A percentile compares a stretch with the other conserved stretches of the same genome.
These are phyloP conservation scores for Acanthosoma haemorrhoidale DNA, from an alignment of 2,888 invertebrate genomes.

Conservation along the genomic window DNA sequence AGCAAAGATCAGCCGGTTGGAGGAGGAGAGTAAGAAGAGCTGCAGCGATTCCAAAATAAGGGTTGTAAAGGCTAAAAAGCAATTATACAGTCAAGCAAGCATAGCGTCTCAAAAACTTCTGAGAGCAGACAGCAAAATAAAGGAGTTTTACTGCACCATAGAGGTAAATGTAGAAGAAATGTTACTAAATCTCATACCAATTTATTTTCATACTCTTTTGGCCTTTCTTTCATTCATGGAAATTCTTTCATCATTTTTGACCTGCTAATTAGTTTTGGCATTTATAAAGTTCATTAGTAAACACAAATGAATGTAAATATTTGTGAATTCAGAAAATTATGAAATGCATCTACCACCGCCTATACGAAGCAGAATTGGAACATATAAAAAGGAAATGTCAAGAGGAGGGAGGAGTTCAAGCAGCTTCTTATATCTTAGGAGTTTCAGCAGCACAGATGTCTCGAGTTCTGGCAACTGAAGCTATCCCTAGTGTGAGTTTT, in stretches of 20 bases:
- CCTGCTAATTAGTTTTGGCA: too few relatives aligned
- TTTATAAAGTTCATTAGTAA: too few relatives aligned
- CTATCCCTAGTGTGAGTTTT: constrained; percentile 16
- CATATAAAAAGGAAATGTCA: constrained; percentile 13
- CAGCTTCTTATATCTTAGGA: constrained; percentile 3
- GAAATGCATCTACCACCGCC: not conserved
- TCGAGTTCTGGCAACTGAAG: not conserved
- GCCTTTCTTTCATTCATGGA: not conserved
- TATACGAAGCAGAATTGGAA: constrained; percentile 14
- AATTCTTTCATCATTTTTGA: not conserved
- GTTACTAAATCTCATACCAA: too few relatives aligned
- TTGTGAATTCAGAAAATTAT: constrained; percentile 6
- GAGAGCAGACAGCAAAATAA: constrained; percentile 21
- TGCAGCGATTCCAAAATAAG: not conserved
- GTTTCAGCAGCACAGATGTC: constrained; percentile 11
- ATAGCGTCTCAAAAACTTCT: constrained; percentile 18
- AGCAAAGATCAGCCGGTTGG: not conserved
- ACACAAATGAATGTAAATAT: too few relatives aligned
- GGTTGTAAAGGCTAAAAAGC: constrained; percentile 13
- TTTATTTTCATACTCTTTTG: too few relatives aligned
- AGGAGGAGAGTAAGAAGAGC: not conserved
- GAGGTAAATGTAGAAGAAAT: constrained; percentile 15
- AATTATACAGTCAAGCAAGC: not conserved
- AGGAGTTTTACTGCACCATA: constrained; percentile 23
- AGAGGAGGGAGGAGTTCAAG: constrained; percentile 12